These are phyloP conservation scores for Anoplopoma fimbria DNA, from an alignment of 2,113 vertebrate genomes.

Conservation along the genomic window DNA sequence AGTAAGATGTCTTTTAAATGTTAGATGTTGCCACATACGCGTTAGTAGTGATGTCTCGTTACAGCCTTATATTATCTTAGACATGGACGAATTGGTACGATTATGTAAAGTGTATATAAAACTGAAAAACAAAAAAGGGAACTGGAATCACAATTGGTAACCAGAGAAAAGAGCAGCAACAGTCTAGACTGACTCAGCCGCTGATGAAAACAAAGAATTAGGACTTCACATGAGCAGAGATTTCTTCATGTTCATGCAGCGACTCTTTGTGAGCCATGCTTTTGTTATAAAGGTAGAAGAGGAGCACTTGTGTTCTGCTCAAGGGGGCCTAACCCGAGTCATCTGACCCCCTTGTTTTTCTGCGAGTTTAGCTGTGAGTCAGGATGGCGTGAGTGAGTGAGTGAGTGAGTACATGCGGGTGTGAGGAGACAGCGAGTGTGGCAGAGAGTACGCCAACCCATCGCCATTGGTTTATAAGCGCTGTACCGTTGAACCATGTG, in stretches of 20 bases:
- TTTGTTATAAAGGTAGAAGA: constrained; percentile 45
- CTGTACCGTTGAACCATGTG: constrained; percentile 54
- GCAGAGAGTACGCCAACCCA: constrained; percentile 50
- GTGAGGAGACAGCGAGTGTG: constrained; percentile 45
- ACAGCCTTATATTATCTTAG: neutral
- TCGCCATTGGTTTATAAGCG: constrained; percentile 59
- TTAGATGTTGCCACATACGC: no score
- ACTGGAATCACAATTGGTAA: neutral
- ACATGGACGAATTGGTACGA: neutral
- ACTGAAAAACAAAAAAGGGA: neutral
- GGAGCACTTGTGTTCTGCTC: constrained; percentile 48
- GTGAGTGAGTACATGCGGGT: constrained; percentile 26
- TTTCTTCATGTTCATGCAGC: constrained; percentile 11
- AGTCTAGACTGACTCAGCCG: neutral
- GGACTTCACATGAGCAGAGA: neutral
- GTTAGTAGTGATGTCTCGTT: neutral
- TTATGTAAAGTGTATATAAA: neutral
- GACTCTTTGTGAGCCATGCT: constrained; percentile 30
- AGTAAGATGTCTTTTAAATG: no score
- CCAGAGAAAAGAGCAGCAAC: neutral
- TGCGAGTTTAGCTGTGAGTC: constrained; percentile 62
- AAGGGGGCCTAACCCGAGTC: constrained; percentile 65
- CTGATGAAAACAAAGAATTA: constrained; percentile 1
- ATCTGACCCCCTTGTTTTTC: constrained; percentile 73
- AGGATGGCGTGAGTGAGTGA: constrained; percentile 49